These are phyloP conservation scores for Papilio aristodemus DNA, from an alignment of 1,140 invertebrate genomes.

Conservation along the genomic window DNA sequence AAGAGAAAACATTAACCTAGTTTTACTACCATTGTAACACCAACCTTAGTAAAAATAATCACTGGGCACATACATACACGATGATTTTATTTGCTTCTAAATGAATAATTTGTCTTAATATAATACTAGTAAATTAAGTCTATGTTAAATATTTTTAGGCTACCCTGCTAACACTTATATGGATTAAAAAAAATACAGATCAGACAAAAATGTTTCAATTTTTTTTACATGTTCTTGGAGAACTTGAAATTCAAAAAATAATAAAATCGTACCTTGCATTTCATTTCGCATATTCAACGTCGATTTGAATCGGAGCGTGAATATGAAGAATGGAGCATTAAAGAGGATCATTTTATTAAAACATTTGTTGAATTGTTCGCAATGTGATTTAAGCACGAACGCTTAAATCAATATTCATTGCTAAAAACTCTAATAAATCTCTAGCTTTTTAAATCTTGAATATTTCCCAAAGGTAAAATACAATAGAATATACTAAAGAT, in stretches of 20 bases:
- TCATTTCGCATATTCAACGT: constrained; percentile 9
- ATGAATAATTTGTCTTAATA: too few species aligned
- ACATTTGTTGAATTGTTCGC: constrained; percentile 30
- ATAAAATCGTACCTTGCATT: neutral
- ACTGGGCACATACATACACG: too few species aligned
- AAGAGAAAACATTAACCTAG: neutral
- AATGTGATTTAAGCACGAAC: constrained; percentile 1
- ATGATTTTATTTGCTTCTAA: too few species aligned
- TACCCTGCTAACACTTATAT: too few species aligned
- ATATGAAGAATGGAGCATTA: constrained; percentile 27
- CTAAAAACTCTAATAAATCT: constrained; percentile 10
- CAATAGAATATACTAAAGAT: too few species aligned
- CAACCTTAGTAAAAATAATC: too few species aligned
- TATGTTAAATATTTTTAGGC: too few species aligned
- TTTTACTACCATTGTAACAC: neutral
- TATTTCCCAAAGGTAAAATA: constrained; percentile 6
- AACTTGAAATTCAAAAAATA: neutral
- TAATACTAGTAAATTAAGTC: too few species aligned
- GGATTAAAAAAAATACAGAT: too few species aligned
- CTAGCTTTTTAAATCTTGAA: neutral
- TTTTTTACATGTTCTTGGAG: neutral
- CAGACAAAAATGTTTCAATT: too few species aligned
- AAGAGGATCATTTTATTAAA: constrained; percentile 30
- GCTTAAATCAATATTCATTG: constrained; percentile 18
- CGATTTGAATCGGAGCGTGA: constrained; percentile 27